phyloP scores from a whole-genome alignment of 1,140 invertebrate species.

The Aphis gossypii region DNA sequence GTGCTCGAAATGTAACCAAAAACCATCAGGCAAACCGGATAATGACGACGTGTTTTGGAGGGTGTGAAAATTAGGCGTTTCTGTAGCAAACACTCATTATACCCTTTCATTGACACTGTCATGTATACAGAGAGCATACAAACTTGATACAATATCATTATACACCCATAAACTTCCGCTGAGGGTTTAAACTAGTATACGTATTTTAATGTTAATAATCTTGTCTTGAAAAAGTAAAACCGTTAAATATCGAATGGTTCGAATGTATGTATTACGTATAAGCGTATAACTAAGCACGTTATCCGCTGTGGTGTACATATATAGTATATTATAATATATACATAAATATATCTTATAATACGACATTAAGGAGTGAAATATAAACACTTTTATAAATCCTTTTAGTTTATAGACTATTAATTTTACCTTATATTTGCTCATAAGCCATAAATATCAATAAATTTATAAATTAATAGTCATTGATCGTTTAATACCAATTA shows the following conservation, averaged over 20 bases:
- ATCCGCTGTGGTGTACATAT: not conserved
- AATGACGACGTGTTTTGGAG: not conserved
- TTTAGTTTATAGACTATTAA: not conserved
- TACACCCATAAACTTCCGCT: slow-evolving; percentile 4
- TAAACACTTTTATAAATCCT: not conserved
- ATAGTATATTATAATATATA: too few relatives aligned
- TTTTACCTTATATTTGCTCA: not conserved
- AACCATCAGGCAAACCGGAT: slow-evolving; percentile 27
- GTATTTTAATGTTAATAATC: not conserved
- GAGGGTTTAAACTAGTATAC: not conserved
- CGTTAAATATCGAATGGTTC: not conserved
- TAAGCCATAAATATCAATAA: not conserved
- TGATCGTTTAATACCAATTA: not conserved
- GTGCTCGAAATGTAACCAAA: slow-evolving; percentile 31
- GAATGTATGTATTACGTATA: not conserved
- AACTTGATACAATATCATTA: slow-evolving; percentile 28
- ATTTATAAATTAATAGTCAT: not conserved
- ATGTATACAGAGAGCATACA: not conserved
- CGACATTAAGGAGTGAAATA: not conserved
- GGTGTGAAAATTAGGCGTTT: slow-evolving; percentile 42
- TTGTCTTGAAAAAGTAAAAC: not conserved
- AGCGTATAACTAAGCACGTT: not conserved
- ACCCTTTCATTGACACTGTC: not conserved
- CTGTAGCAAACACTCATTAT: not conserved
- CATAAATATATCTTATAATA: not conserved